Percentiles rank a stretch among this genome's conserved stretches.
These are phyloP conservation scores for Tor tambroides DNA, from an alignment of 2,113 vertebrate genomes.

Conservation along the genomic window DNA sequence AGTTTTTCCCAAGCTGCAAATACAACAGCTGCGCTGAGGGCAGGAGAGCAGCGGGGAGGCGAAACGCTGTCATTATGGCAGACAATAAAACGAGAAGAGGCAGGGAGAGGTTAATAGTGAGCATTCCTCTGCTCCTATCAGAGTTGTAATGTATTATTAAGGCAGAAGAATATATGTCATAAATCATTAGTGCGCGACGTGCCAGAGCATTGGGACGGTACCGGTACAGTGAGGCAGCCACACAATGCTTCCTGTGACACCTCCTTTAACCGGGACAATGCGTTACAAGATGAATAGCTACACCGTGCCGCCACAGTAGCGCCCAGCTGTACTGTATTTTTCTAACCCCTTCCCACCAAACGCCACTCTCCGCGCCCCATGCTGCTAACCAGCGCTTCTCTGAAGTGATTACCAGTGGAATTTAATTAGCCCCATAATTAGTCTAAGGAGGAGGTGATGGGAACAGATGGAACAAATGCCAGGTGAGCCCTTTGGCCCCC, in stretches of 20 bases:
- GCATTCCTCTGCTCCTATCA: conserved; percentile 48
- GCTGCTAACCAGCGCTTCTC: conserved; percentile 35
- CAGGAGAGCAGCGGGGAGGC: conserved; percentile 36
- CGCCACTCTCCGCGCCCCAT: neutral
- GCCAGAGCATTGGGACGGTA: neutral
- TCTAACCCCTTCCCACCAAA: conserved; percentile 35
- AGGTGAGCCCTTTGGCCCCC: conserved; percentile 57
- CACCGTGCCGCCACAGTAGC: neutral
- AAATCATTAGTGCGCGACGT: conserved; percentile 52
- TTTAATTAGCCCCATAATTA: conserved; percentile 72
- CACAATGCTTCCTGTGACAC: conserved; percentile 36
- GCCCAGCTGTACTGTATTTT: neutral
- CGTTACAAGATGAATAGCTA: conserved; percentile 47
- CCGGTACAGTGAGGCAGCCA: neutral
- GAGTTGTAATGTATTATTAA: conserved; percentile 58
- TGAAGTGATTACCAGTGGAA: conserved; percentile 53
- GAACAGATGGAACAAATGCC: conserved; percentile 63
- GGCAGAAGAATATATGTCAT: conserved; percentile 56
- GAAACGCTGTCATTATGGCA: conserved; percentile 43
- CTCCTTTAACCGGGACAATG: conserved; percentile 46
- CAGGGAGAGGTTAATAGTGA: conserved; percentile 59
- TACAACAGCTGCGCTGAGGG: conserved; percentile 34
- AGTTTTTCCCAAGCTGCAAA: conserved; percentile 11
- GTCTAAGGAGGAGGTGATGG: conserved; percentile 59
- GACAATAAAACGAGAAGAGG: conserved; percentile 45